Percentiles rank a stretch among this genome's conserved stretches.
Conservation (phyloP, 2,113 vertebrate genomes). For the Ginglymostoma cirratum region DNA sequence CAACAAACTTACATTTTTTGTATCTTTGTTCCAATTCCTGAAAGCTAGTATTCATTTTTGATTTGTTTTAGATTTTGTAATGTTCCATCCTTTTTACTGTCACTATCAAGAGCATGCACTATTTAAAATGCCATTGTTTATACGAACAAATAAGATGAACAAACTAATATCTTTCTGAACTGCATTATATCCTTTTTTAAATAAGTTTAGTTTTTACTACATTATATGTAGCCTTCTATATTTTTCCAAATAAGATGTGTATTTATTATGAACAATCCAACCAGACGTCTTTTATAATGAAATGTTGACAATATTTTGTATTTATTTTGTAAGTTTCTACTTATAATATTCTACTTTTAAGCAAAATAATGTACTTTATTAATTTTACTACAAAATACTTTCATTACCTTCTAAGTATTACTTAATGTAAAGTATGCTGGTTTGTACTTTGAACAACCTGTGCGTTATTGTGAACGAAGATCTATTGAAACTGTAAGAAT, state of each 20-base stretch:
- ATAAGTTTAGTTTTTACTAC: not conserved
- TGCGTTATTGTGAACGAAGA: not conserved
- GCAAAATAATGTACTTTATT: conserved; percentile 18
- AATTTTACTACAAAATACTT: not conserved
- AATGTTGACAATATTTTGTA: conserved; percentile 25
- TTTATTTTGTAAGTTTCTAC: conserved; percentile 24
- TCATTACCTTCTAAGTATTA: not conserved
- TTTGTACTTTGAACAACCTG: conserved; percentile 24
- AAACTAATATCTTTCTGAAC: not conserved
- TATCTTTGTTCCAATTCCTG: not conserved
- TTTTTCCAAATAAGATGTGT: conserved; percentile 16
- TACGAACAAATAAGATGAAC: not conserved
- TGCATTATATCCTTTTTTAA: conserved; percentile 11
- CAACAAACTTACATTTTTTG: not conserved
- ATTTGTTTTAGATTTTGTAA: not conserved
- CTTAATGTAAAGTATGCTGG: not conserved
- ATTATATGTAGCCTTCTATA: not conserved
- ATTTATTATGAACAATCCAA: conserved; percentile 20
- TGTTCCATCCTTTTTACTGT: not conserved
- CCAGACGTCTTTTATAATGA: conserved; percentile 1
- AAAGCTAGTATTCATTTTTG: not conserved
- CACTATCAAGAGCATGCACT: not conserved
- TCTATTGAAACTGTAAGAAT: not conserved
- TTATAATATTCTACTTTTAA: conserved; percentile 13
- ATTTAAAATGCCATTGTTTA: not conserved